Evolutionary conservation across 2,797 vertebrate species (phyloP).

Genomic region (Glyptemys insculpta): DNA sequence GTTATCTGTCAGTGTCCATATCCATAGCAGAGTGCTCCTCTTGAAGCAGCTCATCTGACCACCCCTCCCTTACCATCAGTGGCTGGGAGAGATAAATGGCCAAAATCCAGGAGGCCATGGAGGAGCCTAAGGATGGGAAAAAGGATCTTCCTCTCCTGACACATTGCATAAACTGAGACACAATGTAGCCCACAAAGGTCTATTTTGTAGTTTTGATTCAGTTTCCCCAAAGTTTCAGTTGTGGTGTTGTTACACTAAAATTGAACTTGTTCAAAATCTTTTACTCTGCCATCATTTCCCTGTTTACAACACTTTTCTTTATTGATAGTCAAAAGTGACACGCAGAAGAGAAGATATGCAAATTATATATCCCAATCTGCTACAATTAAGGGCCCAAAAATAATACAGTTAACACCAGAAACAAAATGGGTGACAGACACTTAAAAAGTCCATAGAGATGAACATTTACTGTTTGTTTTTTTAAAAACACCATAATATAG

Average conservation of each 20-base stretch:
- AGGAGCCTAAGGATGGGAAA: not conserved
- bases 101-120: not conserved
- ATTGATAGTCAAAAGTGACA: not conserved
- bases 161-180: not conserved
- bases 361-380: not conserved
- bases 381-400: not conserved
- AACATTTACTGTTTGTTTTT: not conserved
- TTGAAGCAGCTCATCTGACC: not conserved
- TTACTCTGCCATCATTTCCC: not conserved
- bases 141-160: not conserved
- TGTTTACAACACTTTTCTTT: not conserved
- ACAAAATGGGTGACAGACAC: not conserved
- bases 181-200: not conserved
- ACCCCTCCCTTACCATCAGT: not conserved
- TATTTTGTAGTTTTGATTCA: not conserved
- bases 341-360: not conserved
- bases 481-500: not conserved
- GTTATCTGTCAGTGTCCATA: not conserved
- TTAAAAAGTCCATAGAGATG: not conserved
- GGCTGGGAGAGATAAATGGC: not conserved
- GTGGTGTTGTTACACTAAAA: not conserved
- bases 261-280: not conserved
- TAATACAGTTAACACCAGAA: not conserved
- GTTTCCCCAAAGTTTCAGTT: not conserved
- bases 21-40: not conserved